These are phyloP conservation scores for Pseudocheirus occidentalis DNA, from an alignment of 2,797 vertebrate genomes.

Conservation along the genomic window DNA sequence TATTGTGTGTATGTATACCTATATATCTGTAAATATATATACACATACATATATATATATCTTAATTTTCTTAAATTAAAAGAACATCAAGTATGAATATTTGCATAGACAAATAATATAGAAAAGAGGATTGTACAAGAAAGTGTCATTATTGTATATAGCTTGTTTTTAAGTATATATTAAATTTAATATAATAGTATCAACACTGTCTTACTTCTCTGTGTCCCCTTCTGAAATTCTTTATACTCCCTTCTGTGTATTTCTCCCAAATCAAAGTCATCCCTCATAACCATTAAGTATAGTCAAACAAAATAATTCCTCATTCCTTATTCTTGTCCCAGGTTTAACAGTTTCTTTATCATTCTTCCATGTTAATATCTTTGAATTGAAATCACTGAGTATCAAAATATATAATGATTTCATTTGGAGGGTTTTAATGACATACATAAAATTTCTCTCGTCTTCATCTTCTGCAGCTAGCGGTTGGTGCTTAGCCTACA, in stretches of 20 bases:
- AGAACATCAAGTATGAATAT: not conserved
- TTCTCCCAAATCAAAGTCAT: not conserved
- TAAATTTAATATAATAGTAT: not conserved
- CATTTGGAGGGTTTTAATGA: not conserved
- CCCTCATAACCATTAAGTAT: not conserved
- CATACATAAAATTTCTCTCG: not conserved
- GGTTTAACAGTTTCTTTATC: not conserved
- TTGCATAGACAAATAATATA: not conserved
- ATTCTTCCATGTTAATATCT: not conserved
- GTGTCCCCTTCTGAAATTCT: not conserved
- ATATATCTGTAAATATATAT: no score
- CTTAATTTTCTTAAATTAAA: not conserved
- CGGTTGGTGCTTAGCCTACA: not conserved
- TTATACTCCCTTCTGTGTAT: not conserved
- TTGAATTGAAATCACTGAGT: not conserved
- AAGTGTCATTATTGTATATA: not conserved
- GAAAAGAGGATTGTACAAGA: not conserved
- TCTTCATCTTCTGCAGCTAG: not conserved
- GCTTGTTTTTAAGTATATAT: not conserved
- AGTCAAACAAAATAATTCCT: not conserved
- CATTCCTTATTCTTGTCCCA: not conserved
- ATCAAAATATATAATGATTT: not conserved
- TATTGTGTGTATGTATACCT: not conserved
- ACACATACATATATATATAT: not conserved
- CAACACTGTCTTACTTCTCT: not conserved